Base-by-base conservation (phyloP, 1,140 invertebrate genomes). In the Drosophila tani region DNA sequence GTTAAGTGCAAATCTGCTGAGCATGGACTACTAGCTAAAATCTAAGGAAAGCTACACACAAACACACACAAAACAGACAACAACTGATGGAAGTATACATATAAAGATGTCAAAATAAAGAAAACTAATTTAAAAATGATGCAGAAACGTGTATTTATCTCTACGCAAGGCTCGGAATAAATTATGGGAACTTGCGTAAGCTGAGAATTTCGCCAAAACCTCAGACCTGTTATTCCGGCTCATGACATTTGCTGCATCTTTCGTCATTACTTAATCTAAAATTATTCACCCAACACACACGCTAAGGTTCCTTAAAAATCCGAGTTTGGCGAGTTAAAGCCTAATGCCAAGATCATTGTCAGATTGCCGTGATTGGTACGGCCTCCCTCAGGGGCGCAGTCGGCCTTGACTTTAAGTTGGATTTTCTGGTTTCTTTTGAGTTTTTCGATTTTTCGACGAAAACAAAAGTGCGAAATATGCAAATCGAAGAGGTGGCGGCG, bases 11-110 rank as follows among this genome's bases (percentile, higher is more conserved):
- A 78, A 62, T 78, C 73, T 84, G 85, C 84, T 84, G 85, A 88
- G 84, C 85, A 90, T 75, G 84, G 78, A 90, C 84, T 88, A 90
- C 70, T 88, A 88, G 84, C 85, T 88, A 69, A 71, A 75, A 75
- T 55, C 50, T 75, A 83, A 74, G 68, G 27, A 67, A 80, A 78
- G 64, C 75, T 77, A 69, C 49, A 69, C 49, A 68, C 55, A 77
- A 51, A 73, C 32, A 74, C 65, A 73, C 66, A 15, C 21, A 0
- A 67, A 60, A 46, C 29, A 38, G 14, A 43, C 11, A 12, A 47
- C 38, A 74, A 68, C 62, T 77, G 77, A 83, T 45, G 67, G 71
- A 77, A 80, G 46, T 73, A 65, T 79, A 78, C 79, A 63, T 80
- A 63, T 41, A 67, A 68, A 69, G 81, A 67, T 71, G 78, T 81